Conservation (phyloP, 2,797 vertebrate genomes). For the Chelon auratus region DNA sequence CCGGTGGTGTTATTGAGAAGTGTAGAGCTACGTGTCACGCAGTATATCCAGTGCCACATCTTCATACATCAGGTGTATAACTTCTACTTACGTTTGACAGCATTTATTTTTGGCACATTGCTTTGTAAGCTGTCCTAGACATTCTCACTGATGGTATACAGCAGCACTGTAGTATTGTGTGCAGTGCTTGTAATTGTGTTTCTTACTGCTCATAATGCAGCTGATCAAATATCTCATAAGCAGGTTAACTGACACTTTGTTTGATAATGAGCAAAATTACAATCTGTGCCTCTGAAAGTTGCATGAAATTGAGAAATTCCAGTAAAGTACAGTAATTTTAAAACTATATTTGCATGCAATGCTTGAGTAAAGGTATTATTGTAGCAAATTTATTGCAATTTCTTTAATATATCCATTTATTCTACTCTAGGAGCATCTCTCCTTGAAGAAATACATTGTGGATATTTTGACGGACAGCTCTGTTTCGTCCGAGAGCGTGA, state of each 20-base stretch:
- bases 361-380: background rate
- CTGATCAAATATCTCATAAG: background rate
- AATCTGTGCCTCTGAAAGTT: background rate
- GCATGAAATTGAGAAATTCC: background rate
- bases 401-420: slow-evolving; percentile 41
- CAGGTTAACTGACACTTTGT: background rate
- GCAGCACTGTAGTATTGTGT: too few relatives aligned
- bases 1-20: slow-evolving; percentile 53
- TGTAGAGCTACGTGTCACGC: slow-evolving; percentile 33
- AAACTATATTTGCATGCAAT: background rate
- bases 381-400: background rate
- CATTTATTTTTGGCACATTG: background rate
- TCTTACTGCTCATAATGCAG: too few relatives aligned
- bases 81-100: background rate
- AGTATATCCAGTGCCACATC: slow-evolving; percentile 22
- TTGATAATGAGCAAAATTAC: background rate
- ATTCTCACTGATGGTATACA: background rate
- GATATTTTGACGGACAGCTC: slow-evolving; percentile 92
- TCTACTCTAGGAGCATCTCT: slow-evolving; percentile 93
- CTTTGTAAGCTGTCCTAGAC: background rate
- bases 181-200: too few relatives aligned
- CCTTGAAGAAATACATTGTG: slow-evolving; percentile 96
- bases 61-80: slow-evolving; percentile 13
- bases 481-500: slow-evolving; percentile 86
- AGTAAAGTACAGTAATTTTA: background rate